Percentiles rank a stretch among this genome's conserved stretches.
These are phyloP conservation scores for Marronus borbonicus DNA, from an alignment of 2,888 invertebrate species.

Conservation along the genomic window DNA sequence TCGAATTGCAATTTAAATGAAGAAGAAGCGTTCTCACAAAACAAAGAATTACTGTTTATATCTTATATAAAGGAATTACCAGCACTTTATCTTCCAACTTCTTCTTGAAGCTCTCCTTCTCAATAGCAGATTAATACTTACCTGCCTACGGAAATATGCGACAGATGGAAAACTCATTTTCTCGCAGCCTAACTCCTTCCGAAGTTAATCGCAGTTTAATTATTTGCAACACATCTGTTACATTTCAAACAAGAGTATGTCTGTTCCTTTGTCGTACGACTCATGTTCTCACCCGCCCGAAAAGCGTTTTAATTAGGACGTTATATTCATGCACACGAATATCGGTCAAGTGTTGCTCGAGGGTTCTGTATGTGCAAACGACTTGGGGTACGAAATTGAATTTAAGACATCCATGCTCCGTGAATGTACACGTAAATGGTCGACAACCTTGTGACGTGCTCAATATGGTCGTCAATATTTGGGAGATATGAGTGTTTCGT, in stretches of 20 bases:
- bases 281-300: constrained; percentile 34
- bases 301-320: constrained; percentile 58
- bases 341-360: constrained; percentile 58
- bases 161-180: constrained; percentile 28
- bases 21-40: too few species aligned
- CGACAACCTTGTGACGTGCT: too few species aligned
- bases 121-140: background rate
- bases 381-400: constrained; percentile 25
- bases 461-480: too few species aligned
- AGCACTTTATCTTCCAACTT: too few species aligned
- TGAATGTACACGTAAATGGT: background rate
- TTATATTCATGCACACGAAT: constrained; percentile 60
- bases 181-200: background rate
- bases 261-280: constrained; percentile 57
- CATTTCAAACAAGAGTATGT: constrained; percentile 58
- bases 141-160: background rate
- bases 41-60: too few species aligned
- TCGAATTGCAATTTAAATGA: too few species aligned
- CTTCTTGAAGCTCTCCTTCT: too few species aligned
- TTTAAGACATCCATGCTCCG: constrained; percentile 28
- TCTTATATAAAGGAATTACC: too few species aligned
- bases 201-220: background rate
- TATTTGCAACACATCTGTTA: constrained; percentile 60
- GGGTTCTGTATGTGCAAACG: constrained; percentile 48
- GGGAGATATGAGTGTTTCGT: too few species aligned